These are phyloP conservation scores for Austrolebias charrua DNA, from an alignment of 2,797 vertebrate genomes.

Conservation along the genomic window DNA sequence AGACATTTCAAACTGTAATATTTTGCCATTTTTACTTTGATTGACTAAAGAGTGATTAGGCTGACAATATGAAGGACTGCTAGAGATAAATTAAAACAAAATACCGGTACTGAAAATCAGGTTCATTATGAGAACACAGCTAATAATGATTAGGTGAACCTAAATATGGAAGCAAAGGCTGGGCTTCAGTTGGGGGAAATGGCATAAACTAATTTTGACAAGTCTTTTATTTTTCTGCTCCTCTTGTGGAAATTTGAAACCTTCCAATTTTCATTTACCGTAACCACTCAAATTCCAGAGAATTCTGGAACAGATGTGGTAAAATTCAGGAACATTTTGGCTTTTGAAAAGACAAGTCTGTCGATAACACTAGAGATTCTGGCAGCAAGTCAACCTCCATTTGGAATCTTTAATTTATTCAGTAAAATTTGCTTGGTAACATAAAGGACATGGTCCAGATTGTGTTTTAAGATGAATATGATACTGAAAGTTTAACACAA, in stretches of 20 bases:
- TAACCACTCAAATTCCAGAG: conserved; percentile 16
- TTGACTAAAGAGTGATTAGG: neutral
- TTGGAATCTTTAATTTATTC: conserved; percentile 29
- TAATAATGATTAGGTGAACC: neutral
- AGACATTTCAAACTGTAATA: conserved; percentile 16
- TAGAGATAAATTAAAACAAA: conserved; percentile 4
- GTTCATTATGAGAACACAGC: conserved; percentile 1
- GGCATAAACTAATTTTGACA: conserved; percentile 15
- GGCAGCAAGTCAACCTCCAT: conserved; percentile 26
- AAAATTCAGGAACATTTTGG: conserved; percentile 2
- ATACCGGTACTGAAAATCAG: conserved; percentile 5
- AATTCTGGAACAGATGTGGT: conserved; percentile 21
- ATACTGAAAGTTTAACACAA: neutral
- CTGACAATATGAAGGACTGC: neutral
- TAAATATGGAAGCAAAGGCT: neutral
- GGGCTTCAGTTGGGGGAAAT: conserved; percentile 16
- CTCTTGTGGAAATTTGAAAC: conserved; percentile 31
- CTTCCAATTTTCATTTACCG: conserved; percentile 25
- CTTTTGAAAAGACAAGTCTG: conserved; percentile 18
- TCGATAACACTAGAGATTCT: conserved; percentile 24
- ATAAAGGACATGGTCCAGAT: conserved; percentile 13
- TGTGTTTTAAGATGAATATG: conserved; percentile 13
- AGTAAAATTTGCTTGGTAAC: conserved; percentile 28
- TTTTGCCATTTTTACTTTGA: neutral
- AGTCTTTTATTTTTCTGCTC: conserved; percentile 27